These are phyloP conservation scores for Urosaurus nigricauda DNA, from an alignment of 2,797 vertebrate species.

Conservation along the genomic window DNA sequence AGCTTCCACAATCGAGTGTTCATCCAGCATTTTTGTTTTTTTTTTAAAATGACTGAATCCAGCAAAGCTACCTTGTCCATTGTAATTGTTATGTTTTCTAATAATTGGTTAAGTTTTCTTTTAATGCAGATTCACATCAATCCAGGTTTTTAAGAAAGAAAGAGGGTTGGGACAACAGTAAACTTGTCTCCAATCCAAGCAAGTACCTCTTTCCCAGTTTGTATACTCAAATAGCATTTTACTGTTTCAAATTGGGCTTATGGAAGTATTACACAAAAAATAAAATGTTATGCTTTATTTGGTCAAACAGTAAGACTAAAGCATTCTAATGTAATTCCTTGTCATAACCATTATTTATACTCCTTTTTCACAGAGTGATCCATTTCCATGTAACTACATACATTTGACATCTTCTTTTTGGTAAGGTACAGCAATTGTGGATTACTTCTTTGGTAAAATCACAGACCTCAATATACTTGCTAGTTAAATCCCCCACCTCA, in stretches of 20 bases:
- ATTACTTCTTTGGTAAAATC: background rate
- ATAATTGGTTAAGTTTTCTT: background rate
- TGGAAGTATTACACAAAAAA: background rate
- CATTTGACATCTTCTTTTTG: background rate
- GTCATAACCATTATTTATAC: background rate
- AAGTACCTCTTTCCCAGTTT: background rate
- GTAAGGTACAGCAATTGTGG: background rate
- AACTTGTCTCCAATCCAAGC: background rate
- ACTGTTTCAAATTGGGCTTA: background rate
- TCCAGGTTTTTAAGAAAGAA: background rate
- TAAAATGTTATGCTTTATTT: background rate
- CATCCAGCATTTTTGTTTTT: background rate
- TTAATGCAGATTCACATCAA: background rate
- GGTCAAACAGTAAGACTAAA: background rate
- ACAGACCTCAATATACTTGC: background rate
- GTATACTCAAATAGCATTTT: background rate
- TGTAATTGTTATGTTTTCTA: background rate
- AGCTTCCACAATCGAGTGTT: background rate
- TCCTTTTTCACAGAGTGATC: background rate
- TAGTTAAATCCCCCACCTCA: background rate
- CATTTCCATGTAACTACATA: background rate
- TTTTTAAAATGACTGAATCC: background rate
- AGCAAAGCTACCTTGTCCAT: no score
- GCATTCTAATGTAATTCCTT: fast-evolving
- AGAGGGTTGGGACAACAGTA: background rate